A percentile compares a stretch with the other conserved stretches of the same genome.
These are phyloP conservation scores for Drosophila baimaii DNA, from an alignment of 1,140 invertebrate genomes.

Conservation along the genomic window DNA sequence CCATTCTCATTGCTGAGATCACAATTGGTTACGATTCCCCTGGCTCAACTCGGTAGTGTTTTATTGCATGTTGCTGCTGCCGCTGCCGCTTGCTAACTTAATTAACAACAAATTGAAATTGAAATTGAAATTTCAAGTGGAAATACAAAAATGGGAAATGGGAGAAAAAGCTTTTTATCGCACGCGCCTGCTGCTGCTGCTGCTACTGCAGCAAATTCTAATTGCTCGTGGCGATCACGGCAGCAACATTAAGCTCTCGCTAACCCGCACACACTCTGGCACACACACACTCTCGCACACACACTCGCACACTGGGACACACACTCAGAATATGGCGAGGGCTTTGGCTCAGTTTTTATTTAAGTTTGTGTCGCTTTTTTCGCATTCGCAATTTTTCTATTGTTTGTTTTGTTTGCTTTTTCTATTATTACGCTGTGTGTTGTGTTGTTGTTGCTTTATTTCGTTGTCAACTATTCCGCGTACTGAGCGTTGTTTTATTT, in stretches of 20 bases:
- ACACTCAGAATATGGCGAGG: conserved; percentile 18
- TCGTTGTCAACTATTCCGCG: conserved; percentile 76
- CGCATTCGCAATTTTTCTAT: conserved; percentile 59
- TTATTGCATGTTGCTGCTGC: conserved; percentile 31
- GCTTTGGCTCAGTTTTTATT: conserved; percentile 35
- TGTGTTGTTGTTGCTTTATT: conserved; percentile 18
- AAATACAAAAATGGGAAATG: conserved; percentile 12
- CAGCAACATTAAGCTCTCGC: conserved; percentile 31
- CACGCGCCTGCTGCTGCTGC: conserved; percentile 42
- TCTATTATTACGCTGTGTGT: conserved; percentile 49
- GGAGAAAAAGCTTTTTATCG: conserved; percentile 65
- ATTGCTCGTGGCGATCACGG: conserved; percentile 44
- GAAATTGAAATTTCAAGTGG: conserved; percentile 10
- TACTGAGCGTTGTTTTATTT: conserved; percentile 54
- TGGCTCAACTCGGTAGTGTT: conserved; percentile 15
- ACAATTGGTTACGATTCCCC: conserved; percentile 37
- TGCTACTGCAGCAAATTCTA: conserved; percentile 41
- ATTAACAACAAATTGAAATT: conserved; percentile 53
- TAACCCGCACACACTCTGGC: conserved; percentile 28
- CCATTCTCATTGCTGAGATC: conserved; percentile 84
- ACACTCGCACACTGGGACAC: conserved; percentile 1
- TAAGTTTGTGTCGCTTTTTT: conserved; percentile 41
- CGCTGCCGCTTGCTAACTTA: conserved; percentile 29
- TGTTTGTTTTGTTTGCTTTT: conserved; percentile 65
- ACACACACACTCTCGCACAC: background rate